Evolutionary conservation across 1,140 invertebrate species (phyloP), one percentile per base, ranked within the genome.

Genomic region (Ridgeia piscesae): DNA sequence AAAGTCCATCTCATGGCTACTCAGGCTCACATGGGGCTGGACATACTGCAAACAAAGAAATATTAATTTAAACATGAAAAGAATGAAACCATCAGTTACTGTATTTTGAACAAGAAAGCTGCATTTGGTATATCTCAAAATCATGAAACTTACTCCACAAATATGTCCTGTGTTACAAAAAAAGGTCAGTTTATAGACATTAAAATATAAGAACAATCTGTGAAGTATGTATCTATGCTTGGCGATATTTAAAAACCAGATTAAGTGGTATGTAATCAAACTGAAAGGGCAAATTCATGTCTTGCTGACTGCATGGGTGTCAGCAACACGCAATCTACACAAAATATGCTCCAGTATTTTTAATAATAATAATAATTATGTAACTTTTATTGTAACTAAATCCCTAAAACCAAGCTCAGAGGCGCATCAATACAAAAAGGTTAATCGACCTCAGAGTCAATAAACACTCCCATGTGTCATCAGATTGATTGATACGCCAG

Each of bases 1-100:
- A 95, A 96, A 96, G 92, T 96, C 95, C n/a, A 94, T 93, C 77
- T 94, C 93, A 93, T 94, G 93, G 2, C 94, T 89, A 91, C 96
- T 95, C 4, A 94, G 50, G 89, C 95, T 95, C 9, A 95, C 94
- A 94, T 95, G 95, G 35, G 94, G 95, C 42, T 94, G 93, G 91
- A 93, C 94, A 92, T 94, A 94, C 95, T 96, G 89, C 93, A 91
- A 94, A 94, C 88, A 35, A 34, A 93, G 35, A 50, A 88, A 92
- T 31, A 88, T 31, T n/a, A 34, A 91, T 89, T 42, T 4, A 42
- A 42, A 42, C 42, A 42, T 42, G 11, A 42, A 42, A 11, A 42
- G 11, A 42, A 42, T 42, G 4, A 42, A 35, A 92, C n/a, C 27
- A 89, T 35, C 34, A 35, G 50, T 92, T 34, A 91, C n/a, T n/a